Conservation (phyloP, 2,888 invertebrate genomes). For the Laspeyria flexula region DNA sequence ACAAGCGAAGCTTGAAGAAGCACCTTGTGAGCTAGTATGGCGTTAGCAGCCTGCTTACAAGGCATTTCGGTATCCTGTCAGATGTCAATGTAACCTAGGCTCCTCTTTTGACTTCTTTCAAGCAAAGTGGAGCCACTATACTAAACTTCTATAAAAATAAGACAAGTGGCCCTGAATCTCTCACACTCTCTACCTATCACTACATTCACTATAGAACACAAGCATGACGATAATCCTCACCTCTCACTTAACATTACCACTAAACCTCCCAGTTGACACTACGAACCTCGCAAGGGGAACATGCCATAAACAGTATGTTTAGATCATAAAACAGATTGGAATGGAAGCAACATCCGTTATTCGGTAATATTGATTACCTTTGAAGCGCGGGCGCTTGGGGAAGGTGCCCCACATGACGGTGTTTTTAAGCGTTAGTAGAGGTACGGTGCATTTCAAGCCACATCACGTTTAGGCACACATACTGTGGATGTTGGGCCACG, state of each 20-base stretch:
- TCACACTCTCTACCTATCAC: too few relatives aligned
- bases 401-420: conserved; percentile 14
- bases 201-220: too few relatives aligned
- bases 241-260: not conserved
- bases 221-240: too few relatives aligned
- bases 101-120: too few relatives aligned
- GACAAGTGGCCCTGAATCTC: too few relatives aligned
- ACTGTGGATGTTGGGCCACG: conserved; percentile 13
- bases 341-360: conserved; percentile 2
- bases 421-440: conserved; percentile 21
- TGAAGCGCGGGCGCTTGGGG: conserved; percentile 9
- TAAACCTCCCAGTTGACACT: not conserved
- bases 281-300: not conserved
- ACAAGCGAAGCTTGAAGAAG: too few relatives aligned
- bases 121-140: too few relatives aligned
- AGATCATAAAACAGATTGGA: conserved; percentile 4
- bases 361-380: conserved; percentile 3
- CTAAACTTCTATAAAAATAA: too few relatives aligned
- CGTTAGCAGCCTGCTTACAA: too few relatives aligned
- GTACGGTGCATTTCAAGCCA: conserved; percentile 33
- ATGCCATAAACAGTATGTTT: not conserved
- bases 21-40: too few relatives aligned
- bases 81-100: too few relatives aligned
- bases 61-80: too few relatives aligned
- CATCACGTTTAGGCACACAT: conserved; percentile 29